These are phyloP conservation scores for Alosa alosa DNA, from an alignment of 2,113 vertebrate genomes.

Conservation along the genomic window DNA sequence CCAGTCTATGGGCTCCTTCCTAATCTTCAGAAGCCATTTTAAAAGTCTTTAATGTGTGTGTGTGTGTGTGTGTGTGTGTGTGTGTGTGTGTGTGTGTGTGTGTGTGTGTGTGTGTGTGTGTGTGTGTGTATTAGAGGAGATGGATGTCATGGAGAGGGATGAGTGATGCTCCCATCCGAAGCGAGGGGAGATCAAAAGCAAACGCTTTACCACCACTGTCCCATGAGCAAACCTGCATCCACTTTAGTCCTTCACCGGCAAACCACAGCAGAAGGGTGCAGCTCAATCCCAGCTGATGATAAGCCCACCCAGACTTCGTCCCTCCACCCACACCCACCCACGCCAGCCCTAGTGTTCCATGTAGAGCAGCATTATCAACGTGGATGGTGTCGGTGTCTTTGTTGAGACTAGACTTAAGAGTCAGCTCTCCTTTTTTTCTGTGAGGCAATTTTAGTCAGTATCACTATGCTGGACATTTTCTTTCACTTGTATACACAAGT, in stretches of 20 bases:
- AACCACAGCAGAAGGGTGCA: conserved; percentile 1
- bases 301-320: background rate
- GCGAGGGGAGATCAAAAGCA: background rate
- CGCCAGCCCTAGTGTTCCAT: background rate
- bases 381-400: background rate
- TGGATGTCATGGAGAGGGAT: background rate
- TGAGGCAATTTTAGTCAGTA: background rate
- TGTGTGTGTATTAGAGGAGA: background rate
- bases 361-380: background rate
- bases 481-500: too few species aligned
- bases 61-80: background rate
- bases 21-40: conserved; percentile 49
- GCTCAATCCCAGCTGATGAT: background rate
- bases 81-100: background rate
- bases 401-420: background rate
- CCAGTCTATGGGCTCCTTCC: conserved; percentile 43
- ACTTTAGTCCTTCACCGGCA: background rate
- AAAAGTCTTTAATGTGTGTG: conserved; percentile 41
- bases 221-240: background rate
- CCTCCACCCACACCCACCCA: background rate
- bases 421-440: background rate
- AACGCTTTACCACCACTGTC: background rate
- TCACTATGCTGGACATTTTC: background rate
- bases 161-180: background rate
- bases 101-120: background rate